Conservation (phyloP, 2,888 invertebrate genomes). For the Sinhomidia bicolor region DNA sequence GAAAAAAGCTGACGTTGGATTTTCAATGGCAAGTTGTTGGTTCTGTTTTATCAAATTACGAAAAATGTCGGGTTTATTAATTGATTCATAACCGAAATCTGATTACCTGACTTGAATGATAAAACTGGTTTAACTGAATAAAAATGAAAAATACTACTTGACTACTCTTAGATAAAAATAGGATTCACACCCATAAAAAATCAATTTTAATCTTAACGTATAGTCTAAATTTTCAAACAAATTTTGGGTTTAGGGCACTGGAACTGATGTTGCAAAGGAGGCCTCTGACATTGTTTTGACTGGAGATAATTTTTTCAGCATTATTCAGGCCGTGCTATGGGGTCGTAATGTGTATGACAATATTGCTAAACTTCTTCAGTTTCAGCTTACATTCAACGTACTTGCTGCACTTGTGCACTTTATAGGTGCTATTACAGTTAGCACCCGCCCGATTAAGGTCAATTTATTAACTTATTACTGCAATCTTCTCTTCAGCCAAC, state of each 20-base stretch:
- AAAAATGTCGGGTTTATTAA: too few species aligned
- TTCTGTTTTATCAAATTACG: too few species aligned
- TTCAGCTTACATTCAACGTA: constrained; percentile 99
- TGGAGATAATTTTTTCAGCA: constrained; percentile 99
- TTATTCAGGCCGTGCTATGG: constrained; percentile 99
- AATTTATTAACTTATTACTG: too few species aligned
- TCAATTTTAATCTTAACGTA: neutral
- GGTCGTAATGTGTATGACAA: constrained; percentile 99
- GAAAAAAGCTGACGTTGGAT: too few species aligned
- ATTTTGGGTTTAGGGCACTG: constrained; percentile 91
- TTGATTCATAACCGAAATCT: too few species aligned
- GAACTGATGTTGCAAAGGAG: constrained; percentile 99
- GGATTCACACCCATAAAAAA: too few species aligned
- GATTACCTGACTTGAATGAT: too few species aligned
- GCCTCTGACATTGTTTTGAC: constrained; percentile 99
- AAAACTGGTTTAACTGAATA: too few species aligned
- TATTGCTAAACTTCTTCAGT: constrained; percentile 99
- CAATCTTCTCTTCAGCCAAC: too few species aligned
- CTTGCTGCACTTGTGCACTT: constrained; percentile 99
- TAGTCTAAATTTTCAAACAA: neutral
- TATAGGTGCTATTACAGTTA: constrained; percentile 98
- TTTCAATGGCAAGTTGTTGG: too few species aligned
- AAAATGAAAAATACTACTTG: too few species aligned
- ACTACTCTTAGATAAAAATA: too few species aligned
- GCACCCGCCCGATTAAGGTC: constrained; percentile 98